These are phyloP conservation scores for Ramazzottius varieornatus DNA, from an alignment of 2,888 invertebrate genomes.

Conservation along the genomic window DNA sequence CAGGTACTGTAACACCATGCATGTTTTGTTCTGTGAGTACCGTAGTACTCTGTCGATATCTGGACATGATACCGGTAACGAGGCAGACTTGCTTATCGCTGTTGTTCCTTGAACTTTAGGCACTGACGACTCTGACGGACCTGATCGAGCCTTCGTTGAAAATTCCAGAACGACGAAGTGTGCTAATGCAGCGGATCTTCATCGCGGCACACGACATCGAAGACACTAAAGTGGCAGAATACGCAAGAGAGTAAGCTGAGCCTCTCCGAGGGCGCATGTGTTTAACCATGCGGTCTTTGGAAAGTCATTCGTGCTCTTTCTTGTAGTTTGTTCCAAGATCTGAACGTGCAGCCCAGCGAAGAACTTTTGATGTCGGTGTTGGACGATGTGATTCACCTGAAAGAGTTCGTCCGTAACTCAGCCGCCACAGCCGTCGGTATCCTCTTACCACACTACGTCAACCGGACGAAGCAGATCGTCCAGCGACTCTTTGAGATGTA, in stretches of 20 bases:
- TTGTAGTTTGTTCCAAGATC: slow-evolving; percentile 16
- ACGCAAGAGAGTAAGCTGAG: neutral
- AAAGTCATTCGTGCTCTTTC: neutral
- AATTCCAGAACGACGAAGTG: neutral
- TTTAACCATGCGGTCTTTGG: no score
- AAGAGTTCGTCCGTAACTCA: slow-evolving; percentile 52
- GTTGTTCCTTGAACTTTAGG: neutral
- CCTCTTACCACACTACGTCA: slow-evolving; percentile 27
- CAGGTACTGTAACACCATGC: no score
- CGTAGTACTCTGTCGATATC: neutral
- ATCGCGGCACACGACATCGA: neutral
- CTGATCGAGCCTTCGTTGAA: neutral
- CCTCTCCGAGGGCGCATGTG: no score
- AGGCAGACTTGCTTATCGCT: neutral
- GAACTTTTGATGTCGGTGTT: slow-evolving; percentile 11
- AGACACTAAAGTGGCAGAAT: neutral
- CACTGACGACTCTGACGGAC: neutral
- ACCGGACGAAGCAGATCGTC: slow-evolving; percentile 32
- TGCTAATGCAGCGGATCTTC: neutral
- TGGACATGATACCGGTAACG: neutral
- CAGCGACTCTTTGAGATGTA: slow-evolving; percentile 42
- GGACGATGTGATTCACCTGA: slow-evolving; percentile 44
- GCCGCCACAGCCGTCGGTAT: slow-evolving; percentile 51
- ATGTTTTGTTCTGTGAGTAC: no score
- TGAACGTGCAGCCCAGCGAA: slow-evolving; percentile 9